Base-by-base conservation (phyloP, 1,140 invertebrate species). In the Drosophila melanica region DNA sequence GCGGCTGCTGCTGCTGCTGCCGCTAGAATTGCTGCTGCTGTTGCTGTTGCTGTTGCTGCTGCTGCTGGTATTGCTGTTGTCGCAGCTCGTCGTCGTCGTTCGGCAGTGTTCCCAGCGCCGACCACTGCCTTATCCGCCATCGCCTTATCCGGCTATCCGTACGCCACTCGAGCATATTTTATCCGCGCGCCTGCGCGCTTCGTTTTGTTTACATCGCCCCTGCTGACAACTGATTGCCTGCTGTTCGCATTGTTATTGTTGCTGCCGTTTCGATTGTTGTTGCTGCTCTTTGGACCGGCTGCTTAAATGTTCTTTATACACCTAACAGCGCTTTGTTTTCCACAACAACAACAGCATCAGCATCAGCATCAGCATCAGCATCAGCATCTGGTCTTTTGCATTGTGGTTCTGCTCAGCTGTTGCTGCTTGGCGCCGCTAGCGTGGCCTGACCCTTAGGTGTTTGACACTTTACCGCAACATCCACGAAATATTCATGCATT, bases 171-270 rank as follows among this genome's bases (percentile, higher is more conserved):
- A 44, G 14, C 2, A 23, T 33, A 14, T 18, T 60, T 72, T 79
- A 86, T 78, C 82, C 78, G 60, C n/a, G 81, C 75, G 82, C 71
- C 82, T 87, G 81, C 81, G 81, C 74, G 27, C 33, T 45, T 53
- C 20, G 35, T 45, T 47, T 80, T 81, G 78, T 80, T 81, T 80
- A 80, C 72, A 77, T 66, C 53, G 50, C 75, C 62, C 66, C 62
- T 35, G 60, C 70, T 48, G 53, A 67, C 60, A 57, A 30, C 39
- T 30, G 18, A 42, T 30, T 45, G 50, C 37, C 41, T 54, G 12
- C 33, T 47, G 30, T 33, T 50, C 23, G 7, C 16, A 27, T 23
- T 44, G 16, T 35, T 35, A 35, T 35, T 35, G 33, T 35, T 35
- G 55, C 53, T 27, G 42, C 45, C 53, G 60, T 50, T 78, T 57